Base-by-base conservation (phyloP, 1,140 invertebrate genomes). In the Drosophila nasuta region DNA sequence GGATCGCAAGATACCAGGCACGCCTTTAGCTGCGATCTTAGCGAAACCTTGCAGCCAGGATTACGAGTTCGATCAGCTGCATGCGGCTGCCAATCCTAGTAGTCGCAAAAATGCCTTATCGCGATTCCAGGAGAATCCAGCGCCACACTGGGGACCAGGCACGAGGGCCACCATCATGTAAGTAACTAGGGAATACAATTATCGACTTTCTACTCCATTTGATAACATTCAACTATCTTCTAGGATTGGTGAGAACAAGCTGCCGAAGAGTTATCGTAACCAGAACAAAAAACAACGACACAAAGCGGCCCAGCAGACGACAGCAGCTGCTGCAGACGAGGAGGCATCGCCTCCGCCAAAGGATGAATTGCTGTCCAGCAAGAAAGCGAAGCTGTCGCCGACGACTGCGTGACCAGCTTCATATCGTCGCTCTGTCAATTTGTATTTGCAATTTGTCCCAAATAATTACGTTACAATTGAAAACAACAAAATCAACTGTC, bases 121-220 rank as follows among this genome's bases (percentile, higher is more conserved):
- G 0, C 93, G 98, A 8, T 99, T 96, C 93, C 98, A 98, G 93
- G 93, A 94, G 63, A 99, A 99, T 93, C 98, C 98, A 0, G 93
- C 95, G 45, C 94, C 95, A 0, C 94, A 96, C 92, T 99, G 98
- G 98, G 98, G 98, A 28, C 98, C 98, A 1, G 97, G 97, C 46
- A 95, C 95, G 1, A 94, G 95, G 77, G 93, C 95, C 1, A 95
- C 93, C 41, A 94, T 95, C 13, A 96, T 96, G 95, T 96, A 93
- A 93, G 94, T 92, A n/a, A 13, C 33, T 28, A 5, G 28, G 30
- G 30, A 33, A 33, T 15, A 63, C 46, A 25, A 35, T 8, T n/a
- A 33, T 33, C 33, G 33, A 2, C 30, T 6, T 33, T 20, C 20
- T 20, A 20, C 3, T 33, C 2, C 33, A 33, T 25, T 1, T 17